Conservation (phyloP, 2,113 vertebrate genomes). For the Cygnus atratus region DNA sequence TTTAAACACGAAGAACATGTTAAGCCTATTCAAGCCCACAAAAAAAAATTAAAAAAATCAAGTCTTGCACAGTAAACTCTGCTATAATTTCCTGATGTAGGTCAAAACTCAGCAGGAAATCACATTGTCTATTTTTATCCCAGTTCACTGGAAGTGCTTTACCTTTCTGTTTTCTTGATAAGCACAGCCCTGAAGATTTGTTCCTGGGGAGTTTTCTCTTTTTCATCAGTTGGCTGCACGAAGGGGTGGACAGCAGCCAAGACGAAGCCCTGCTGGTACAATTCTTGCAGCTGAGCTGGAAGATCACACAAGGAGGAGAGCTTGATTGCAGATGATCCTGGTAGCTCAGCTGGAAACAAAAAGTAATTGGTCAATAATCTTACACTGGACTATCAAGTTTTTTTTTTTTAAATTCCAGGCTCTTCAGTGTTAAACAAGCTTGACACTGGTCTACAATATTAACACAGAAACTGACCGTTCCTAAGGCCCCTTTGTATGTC, state of each 20-base stretch:
- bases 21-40: slow-evolving; percentile 32
- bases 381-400: neutral
- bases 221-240: slow-evolving; percentile 86
- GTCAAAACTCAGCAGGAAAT: slow-evolving; percentile 67
- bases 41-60: neutral
- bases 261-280: slow-evolving; percentile 93
- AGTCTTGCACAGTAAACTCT: slow-evolving; percentile 37
- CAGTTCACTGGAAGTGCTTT: slow-evolving; percentile 58
- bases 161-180: slow-evolving; percentile 91
- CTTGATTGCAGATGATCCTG: slow-evolving; percentile 86
- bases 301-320: slow-evolving; percentile 90
- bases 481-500: neutral
- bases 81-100: slow-evolving; percentile 62
- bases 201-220: slow-evolving; percentile 85
- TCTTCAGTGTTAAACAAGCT: slow-evolving; percentile 27
- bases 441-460: neutral
- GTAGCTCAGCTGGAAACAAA: slow-evolving; percentile 76
- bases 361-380: slow-evolving; percentile 49
- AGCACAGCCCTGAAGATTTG: slow-evolving; percentile 94
- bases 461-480: slow-evolving; percentile 2
- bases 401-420: slow-evolving; percentile 13
- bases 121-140: slow-evolving; percentile 62
- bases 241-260: slow-evolving; percentile 93
- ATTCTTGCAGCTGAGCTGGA: slow-evolving; percentile 89
- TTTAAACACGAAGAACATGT: slow-evolving; percentile 45